phyloP scores from a whole-genome alignment of 2,888 invertebrate genomes.

The Chloroclysta siterata region DNA sequence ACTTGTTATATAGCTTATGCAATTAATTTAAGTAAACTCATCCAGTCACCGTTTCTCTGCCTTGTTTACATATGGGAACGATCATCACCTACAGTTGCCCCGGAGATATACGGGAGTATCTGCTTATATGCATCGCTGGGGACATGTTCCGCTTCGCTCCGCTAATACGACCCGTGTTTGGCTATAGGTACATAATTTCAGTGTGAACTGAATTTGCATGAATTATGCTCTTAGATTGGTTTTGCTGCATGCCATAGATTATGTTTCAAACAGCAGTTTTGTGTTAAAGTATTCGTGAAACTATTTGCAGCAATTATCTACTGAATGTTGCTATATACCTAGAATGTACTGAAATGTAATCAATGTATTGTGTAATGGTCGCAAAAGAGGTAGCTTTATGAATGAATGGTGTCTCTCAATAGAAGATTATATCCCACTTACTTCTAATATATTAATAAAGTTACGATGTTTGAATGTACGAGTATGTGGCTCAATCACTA shows the following conservation, averaged over 20 bases:
- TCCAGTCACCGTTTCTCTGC: constrained; percentile 1
- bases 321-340: no score
- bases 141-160: constrained; percentile 56
- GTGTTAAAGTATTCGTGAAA: neutral
- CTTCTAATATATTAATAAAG: no score
- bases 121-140: constrained; percentile 52
- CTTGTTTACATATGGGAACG: constrained; percentile 57
- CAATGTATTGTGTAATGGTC: no score
- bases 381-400: no score
- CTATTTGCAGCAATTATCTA: neutral
- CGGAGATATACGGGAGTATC: constrained; percentile 30
- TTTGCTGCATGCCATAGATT: neutral
- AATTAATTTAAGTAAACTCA: no score
- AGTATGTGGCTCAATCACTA: no score
- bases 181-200: constrained; percentile 11
- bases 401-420: no score
- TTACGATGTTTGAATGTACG: no score
- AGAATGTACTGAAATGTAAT: no score
- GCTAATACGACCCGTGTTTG: constrained; percentile 21
- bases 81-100: constrained; percentile 56
- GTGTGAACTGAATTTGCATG: constrained; percentile 17
- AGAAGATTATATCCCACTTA: no score
- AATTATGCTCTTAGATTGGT: constrained; percentile 13
- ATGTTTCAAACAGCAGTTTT: neutral
- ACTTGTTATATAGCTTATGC: no score